Percentiles rank a stretch among this genome's conserved stretches.
Evolutionary conservation across 2,113 vertebrate species (phyloP).

Genomic region (Theristicus caerulescens): DNA sequence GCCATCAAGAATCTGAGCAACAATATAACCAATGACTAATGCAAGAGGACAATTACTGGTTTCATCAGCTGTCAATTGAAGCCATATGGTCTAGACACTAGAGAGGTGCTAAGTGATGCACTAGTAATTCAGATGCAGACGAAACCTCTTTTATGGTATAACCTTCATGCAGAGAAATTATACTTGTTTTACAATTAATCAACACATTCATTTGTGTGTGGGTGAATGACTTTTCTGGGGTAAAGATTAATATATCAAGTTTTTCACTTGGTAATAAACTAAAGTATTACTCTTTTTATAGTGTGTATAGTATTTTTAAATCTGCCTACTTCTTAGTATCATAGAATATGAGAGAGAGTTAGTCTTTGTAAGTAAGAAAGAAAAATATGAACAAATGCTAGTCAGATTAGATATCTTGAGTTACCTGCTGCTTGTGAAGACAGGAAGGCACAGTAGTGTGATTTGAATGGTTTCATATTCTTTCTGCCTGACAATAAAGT

Average conservation of each 20-base stretch:
- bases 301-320: background rate
- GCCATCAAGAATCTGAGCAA: constrained; percentile 5
- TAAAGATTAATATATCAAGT: background rate
- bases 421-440: background rate
- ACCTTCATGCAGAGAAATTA: background rate
- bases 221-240: background rate
- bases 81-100: constrained; percentile 38
- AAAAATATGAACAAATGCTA: background rate
- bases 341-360: background rate
- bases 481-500: background rate
- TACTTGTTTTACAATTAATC: background rate
- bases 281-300: background rate
- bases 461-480: background rate
- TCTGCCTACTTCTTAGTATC: background rate
- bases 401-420: background rate
- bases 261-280: background rate
- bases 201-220: background rate
- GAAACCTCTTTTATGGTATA: background rate
- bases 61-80: constrained; percentile 47
- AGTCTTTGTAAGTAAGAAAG: background rate
- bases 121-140: constrained; percentile 11
- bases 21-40: background rate
- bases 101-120: constrained; percentile 16
- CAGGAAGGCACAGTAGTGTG: background rate
- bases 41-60: constrained; percentile 30